Evolutionary conservation across 2,797 vertebrate species (phyloP), one percentile per base, ranked within the genome.

Genomic region (Spinibarbus caldwelli): DNA sequence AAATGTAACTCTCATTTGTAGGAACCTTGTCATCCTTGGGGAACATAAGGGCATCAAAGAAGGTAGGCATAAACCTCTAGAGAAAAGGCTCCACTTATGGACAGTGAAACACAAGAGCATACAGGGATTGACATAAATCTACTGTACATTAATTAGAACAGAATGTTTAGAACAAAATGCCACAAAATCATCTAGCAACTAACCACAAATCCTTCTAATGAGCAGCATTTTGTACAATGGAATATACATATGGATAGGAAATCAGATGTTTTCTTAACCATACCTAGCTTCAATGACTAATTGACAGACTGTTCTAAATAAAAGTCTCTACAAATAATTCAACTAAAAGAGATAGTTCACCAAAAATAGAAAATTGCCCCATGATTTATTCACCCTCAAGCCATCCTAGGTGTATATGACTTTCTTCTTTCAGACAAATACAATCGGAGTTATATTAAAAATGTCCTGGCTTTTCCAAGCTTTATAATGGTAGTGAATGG

Each of bases 1-100:
- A 81, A 78, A 54, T 68, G 68, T 36, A 64, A 41, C 52, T 85
- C 75, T 87, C 76, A 83, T 85, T 86, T 87, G 76, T 59, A 70
- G 41, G n/a, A 77, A 66, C 14, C 75, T 79, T 67, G 62, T 68
- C 62, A 73, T 31, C 43, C 38, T 67, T 36, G 19, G 15, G 26
- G 31, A 79, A 21, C 26, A 19, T 7, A 26, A 45, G 54, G 41
- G 36, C 21, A 80, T 79, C 29, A 81, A 72, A 78, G 41, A 78
- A 77, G 41, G 68, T 45, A 67, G 11, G 41, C 7, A 29, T 78
- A 31, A 52, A 21, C 23, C 72, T 59, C 67, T 47, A 52, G 41
- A 80, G 38, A 23, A 49, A 4, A 52, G 72, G 9, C 23, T 76
- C 15, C 11, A 57, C 8, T 59, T 57, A 8, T 59, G 12, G 8